Evolutionary conservation across 2,888 invertebrate species (phyloP), one percentile per base, ranked within the genome.

Genomic region (Ornithoptera alexandrae): DNA sequence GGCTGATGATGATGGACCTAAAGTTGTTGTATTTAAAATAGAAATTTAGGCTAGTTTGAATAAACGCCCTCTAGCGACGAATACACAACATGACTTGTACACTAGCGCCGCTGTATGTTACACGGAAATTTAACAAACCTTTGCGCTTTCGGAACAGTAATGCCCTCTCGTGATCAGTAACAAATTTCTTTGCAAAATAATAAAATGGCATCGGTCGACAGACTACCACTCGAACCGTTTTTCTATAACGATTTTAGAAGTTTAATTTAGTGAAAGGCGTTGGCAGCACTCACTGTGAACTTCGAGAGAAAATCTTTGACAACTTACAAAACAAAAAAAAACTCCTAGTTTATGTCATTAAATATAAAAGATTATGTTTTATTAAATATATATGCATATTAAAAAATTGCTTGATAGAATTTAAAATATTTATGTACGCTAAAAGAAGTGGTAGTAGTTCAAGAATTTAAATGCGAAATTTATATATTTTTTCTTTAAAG

Each of bases 11-110:
- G 30, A 30, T 30, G 3, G 5, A 30, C 30, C 30, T 30, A 0
- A 30, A 30, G 30, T 39, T n/a, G 39, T 39, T 0, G 17, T 53
- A 53, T 17, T 53, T 18, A 0, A 53, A 53, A 18, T 17, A 12
- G 57, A 46, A 3, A 62, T 10, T 1, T 42, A 30, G 2, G 59
- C 12, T 59, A 5, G 22, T 39, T 62, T 62, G 46, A 15, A 62
- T 20, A 12, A 62, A 17, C 39, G 59, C 58, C 64, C 64, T 64
- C 64, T 64, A 36, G 64, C 18, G 24, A 53, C 3, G 12, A 59
- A 24, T 24, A 56, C 17, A 39, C 18, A 36, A n/a, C 39, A 39
- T 0, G 3, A 20, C n/a, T 6, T 12, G 57, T 15, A 57, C 56
- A 36, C 56, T 39, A 65, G 39, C 64, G 64, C 64, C 57, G 6